Base-by-base conservation (phyloP, 2,113 vertebrate genomes). In the Manacus vitellinus region DNA sequence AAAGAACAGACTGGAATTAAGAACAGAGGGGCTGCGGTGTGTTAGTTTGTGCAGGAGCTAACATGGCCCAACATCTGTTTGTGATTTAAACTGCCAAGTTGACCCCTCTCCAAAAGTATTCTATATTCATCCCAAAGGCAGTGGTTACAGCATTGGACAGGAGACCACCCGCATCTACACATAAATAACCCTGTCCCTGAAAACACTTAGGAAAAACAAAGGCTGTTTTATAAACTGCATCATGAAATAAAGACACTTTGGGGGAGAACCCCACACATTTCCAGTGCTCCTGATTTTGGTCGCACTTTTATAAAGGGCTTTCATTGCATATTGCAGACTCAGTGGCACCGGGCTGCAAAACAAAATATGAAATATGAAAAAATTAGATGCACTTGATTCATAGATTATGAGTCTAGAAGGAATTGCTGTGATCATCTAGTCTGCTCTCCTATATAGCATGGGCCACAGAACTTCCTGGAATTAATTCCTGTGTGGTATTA, bases 61-160 rank as follows among this genome's bases (percentile, higher is more conserved):
- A 78, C 0, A 18, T 65, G 84, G 94, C 91, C 88, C 77, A 94
- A 84, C 97, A 95, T 95, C 95, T 98, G 97, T 62, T 94, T 80
- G 88, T 84, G 94, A 94, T 98, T 97, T 97, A 79, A 80, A 63
- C 68, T 41, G 46, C 16, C 25, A 92, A 25, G 80, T 85, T 74
- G 88, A 95, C 67, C 79, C 56, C 76, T 94, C 77, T 93, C 93
- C 95, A 94, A 39, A 91, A 95, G 37, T 55, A 73, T 67, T 83
- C 85, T 30, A 27, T 82, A 83, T 66, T 88, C 68, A 79, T 75
- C 72, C 23, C n/a, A 77, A 82, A 51, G 33, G 59, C 86, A 52
- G 22, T 22, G 87, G 55, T 63, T 95, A 49, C 27, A 79, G 74
- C 81, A 11, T 12, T 63, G 76, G 58, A 37, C 35, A 66, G 87